Base-by-base conservation (phyloP, 2,113 vertebrate species). In the Megaleporinus macrocephalus region DNA sequence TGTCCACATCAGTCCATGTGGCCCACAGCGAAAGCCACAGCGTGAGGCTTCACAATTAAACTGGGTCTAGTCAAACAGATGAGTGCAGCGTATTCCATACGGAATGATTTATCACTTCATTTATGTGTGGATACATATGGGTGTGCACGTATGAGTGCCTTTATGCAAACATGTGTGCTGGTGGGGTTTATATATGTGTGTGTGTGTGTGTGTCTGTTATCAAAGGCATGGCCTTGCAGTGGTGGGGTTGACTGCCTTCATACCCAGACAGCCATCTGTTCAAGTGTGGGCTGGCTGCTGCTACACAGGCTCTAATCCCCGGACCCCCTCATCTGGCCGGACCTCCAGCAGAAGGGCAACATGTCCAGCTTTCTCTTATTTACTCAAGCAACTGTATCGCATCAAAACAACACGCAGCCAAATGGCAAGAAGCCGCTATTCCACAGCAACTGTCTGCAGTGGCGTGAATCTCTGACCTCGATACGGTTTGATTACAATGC, bases 201-300 rank as follows among this genome's bases (percentile, higher is more conserved):
- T 61, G 74, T 74, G 62, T 66, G 66, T 15, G 70, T 49, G 26
- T 72, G 18, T 20, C 33, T 74, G 70, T 41, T 61, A 47, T 79
- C 78, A 71, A 15, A 72, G 20, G 36, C 49, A 62, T 62, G 33
- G 57, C 73, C 55, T 57, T 63, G 79, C 29, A 72, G 33, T 69
- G 41, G 75, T 68, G 44, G 84, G 79, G 53, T 65, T 78, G 73
- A 83, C 76, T 76, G 81, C 47, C 30, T 80, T 77, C 74, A 74
- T 72, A 70, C 47, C 51, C 61, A 77, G 69, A 76, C 61, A 72
- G 74, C 85, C 85, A 86, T 84, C 82, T 84, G 85, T 63, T 81
- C 74, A 0, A 78, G 53, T 81, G 62, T 71, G 74, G 57, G 57
- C 68, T 78, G 74, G 73, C 62, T 82, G 80, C 73, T 76, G 80